Conservation (phyloP, 2,888 invertebrate genomes). For the Volucella bombylans region DNA sequence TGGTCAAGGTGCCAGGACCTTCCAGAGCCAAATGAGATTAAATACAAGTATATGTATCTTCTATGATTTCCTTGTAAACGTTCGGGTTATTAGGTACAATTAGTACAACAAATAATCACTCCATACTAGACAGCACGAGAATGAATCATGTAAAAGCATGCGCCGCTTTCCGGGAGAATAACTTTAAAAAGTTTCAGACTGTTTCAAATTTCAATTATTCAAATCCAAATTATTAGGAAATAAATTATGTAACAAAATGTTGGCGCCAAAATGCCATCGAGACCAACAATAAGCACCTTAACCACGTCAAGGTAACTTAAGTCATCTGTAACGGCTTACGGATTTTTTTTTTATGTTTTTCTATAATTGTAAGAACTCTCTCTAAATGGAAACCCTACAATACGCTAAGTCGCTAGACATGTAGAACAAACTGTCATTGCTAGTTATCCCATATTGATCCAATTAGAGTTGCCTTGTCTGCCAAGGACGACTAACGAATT, state of each 20-base stretch:
- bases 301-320: conserved; percentile 51
- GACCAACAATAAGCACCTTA: conserved; percentile 23
- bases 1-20: too few species aligned
- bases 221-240: background rate
- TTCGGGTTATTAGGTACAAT: too few species aligned
- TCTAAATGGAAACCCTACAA: conserved; percentile 62
- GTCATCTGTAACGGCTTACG: conserved; percentile 54
- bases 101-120: too few species aligned
- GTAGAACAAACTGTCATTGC: conserved; percentile 53
- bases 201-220: too few species aligned
- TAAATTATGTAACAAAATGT: conserved; percentile 37
- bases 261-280: conserved; percentile 56
- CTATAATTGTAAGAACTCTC: conserved; percentile 29
- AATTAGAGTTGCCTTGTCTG: conserved; percentile 66
- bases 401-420: conserved; percentile 25
- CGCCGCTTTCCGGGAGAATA: too few species aligned
- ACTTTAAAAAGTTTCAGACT: too few species aligned
- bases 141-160: too few species aligned
- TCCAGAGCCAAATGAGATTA: too few species aligned
- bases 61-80: too few species aligned
- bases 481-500: conserved; percentile 65
- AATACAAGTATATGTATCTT: too few species aligned
- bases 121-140: too few species aligned
- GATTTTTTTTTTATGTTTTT: background rate
- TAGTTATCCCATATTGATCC: conserved; percentile 65